Evolutionary conservation across 1,140 invertebrate genomes (phyloP), one percentile per base, ranked within the genome.

Genomic region (Venturia canescens): DNA sequence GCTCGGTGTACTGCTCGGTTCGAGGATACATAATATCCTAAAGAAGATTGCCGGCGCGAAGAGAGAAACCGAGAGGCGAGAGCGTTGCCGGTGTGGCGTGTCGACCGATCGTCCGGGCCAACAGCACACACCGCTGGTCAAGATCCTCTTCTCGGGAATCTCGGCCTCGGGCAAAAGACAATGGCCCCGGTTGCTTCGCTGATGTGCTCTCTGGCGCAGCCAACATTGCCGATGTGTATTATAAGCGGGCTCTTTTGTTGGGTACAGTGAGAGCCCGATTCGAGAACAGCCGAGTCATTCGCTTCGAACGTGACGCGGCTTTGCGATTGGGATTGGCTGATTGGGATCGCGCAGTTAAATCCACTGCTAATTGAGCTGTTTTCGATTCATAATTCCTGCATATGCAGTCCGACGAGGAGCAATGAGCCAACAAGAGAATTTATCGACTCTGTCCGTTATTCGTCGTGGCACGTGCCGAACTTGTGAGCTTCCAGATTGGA

Each of bases 131-230:
- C 18, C 16, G n/a, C 21, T 87, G 85, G 79, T 83, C 57, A 82
- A 83, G 80, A 84, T 63, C 60, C 57, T 60, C 21, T 82, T 44
- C 74, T 79, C 76, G 80, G 79, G 81, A 77, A 82, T 80, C 80
- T 63, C 79, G 60, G 82, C 82, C 83, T 84, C 82, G 75, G 84
- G 82, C 85, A 82, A 82, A 83, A 86, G 86, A 87, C 86, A 87
- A 88, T 86, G 85, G 72, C 85, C 87, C 84, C 84, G 85, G 85
- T 84, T 80, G 63, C 81, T 26, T 63, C 60, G 60, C 23, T 63
- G 18, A 53, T 53, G n/a, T 53, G 50, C 18, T 53, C 18, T 53
- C 60, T 26, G 60, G 3, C 60, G 23, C 60, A 26, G 60, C 21
- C 83, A 85, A 85, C 85, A 86, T 86, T 82, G 85, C 1, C 23